Conservation (phyloP, 2,888 invertebrate species). For the Stenolophus ochropezus region DNA sequence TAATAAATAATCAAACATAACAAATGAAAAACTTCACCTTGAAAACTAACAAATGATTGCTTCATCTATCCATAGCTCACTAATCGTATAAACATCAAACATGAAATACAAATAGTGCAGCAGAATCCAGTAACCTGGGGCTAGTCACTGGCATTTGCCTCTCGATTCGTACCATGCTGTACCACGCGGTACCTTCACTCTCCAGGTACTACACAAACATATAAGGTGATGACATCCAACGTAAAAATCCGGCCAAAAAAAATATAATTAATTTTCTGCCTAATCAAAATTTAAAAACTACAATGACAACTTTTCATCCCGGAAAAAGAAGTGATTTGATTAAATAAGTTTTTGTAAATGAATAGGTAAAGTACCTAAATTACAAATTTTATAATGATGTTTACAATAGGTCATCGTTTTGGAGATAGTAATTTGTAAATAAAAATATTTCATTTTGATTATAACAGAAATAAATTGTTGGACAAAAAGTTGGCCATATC, state of each 20-base stretch:
- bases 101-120: background rate
- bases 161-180: slow-evolving; percentile 27
- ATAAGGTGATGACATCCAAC: background rate
- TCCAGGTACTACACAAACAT: slow-evolving; percentile 1
- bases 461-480: too few relatives aligned
- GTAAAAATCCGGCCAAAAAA: background rate
- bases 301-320: background rate
- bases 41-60: background rate
- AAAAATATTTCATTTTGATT: too few relatives aligned
- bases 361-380: too few relatives aligned
- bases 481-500: too few relatives aligned
- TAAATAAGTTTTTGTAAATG: too few relatives aligned
- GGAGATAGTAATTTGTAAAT: too few relatives aligned
- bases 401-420: too few relatives aligned
- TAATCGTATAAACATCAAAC: background rate
- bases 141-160: slow-evolving; percentile 28
- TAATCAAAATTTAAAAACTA: background rate
- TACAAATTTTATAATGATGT: too few relatives aligned
- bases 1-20: background rate
- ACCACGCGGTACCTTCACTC: slow-evolving; percentile 35
- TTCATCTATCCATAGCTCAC: background rate
- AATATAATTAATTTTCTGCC: background rate
- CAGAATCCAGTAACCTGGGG: background rate
- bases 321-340: too few relatives aligned
- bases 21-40: slow-evolving; percentile 26